Evolutionary conservation across 1,140 invertebrate species (phyloP).

Genomic region (Oryctes rhinoceros): DNA sequence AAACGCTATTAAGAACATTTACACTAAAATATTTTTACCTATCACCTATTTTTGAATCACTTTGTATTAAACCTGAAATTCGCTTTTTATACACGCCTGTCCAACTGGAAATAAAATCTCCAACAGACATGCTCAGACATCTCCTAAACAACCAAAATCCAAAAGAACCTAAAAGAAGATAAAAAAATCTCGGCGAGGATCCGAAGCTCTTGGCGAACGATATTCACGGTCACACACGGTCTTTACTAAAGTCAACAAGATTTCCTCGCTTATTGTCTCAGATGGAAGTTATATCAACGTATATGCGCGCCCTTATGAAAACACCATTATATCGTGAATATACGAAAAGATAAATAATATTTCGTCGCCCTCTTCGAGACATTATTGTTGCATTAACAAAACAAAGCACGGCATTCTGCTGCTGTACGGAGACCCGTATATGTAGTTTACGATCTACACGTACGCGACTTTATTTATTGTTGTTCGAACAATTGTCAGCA

Average conservation of each 20-base stretch:
- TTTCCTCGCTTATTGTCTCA: slow-evolving; percentile 13
- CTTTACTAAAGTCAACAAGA: slow-evolving; percentile 22
- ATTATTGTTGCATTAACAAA: slow-evolving; percentile 20
- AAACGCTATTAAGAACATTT: too few species aligned
- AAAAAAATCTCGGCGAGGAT: neutral
- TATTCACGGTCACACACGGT: slow-evolving; percentile 17
- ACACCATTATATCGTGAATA: slow-evolving; percentile 10
- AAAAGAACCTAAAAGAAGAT: neutral
- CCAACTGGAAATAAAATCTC: neutral
- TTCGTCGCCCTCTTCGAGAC: neutral
- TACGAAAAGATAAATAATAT: slow-evolving; percentile 14
- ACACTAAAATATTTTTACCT: too few species aligned
- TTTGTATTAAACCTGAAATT: too few species aligned
- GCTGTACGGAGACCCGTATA: neutral
- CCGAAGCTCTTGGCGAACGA: neutral
- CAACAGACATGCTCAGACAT: neutral
- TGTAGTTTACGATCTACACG: neutral
- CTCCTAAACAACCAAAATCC: neutral
- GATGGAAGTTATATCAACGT: slow-evolving; percentile 8
- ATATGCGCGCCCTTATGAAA: neutral
- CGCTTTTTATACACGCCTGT: too few species aligned
- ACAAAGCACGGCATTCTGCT: neutral
- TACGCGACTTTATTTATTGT: too few species aligned
- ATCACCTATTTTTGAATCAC: too few species aligned
- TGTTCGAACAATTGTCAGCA: too few species aligned